Percentiles rank a stretch among this genome's conserved stretches.
Conservation (phyloP, 2,797 vertebrate genomes). For the Oreochromis mossambicus region DNA sequence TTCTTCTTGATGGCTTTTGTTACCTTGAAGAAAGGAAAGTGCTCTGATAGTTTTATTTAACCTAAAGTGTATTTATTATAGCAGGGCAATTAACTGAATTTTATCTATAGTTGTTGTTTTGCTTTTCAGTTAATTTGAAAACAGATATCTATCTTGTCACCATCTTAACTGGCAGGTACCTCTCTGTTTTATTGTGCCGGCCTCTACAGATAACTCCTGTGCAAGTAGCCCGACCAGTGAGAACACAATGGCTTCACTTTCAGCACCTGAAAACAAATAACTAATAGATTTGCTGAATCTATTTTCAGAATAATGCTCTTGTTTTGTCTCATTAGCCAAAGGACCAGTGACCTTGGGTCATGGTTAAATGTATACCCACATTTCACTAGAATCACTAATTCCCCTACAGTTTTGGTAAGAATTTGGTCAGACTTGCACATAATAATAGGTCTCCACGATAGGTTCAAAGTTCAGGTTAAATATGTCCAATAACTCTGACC, state of each 20-base stretch:
- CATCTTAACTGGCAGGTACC: background rate
- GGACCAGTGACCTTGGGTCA: background rate
- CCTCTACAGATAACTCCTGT: background rate
- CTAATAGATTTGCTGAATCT: background rate
- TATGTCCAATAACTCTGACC: background rate
- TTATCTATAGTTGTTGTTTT: background rate
- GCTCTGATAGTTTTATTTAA: background rate
- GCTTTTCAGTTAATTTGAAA: background rate
- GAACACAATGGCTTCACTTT: fast-evolving
- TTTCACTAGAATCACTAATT: background rate
- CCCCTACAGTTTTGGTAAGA: background rate
- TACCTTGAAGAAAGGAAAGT: background rate
- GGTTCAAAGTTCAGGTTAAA: background rate
- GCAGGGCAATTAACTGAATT: background rate
- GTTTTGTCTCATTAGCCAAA: background rate
- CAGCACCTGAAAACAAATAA: background rate
- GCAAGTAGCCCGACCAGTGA: background rate
- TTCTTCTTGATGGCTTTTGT: background rate
- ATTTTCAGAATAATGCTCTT: background rate
- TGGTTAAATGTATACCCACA: background rate
- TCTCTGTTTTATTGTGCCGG: background rate
- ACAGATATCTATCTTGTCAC: background rate
- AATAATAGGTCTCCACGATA: background rate
- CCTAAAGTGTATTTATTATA: background rate
- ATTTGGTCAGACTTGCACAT: background rate